Evolutionary conservation across 2,888 invertebrate species (phyloP), one percentile per base, ranked within the genome.

Genomic region (Cataglyphis livida): DNA sequence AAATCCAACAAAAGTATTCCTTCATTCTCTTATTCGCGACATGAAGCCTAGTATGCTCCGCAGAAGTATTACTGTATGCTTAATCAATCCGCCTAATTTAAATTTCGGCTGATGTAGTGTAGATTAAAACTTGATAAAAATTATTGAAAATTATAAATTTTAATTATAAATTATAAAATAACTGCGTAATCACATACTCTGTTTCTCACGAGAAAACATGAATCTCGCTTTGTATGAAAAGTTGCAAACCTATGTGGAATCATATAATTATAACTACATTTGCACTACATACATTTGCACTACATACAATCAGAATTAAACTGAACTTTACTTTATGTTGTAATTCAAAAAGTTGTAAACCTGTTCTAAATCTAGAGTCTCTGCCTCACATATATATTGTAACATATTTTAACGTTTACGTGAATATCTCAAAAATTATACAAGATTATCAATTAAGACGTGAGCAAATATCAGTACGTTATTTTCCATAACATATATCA

Each of bases 1-100:
- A 71, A 83, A 76, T 73, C 81, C 65, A 51, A 68, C 75, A 28
- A 54, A 85, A 83, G 66, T 75, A 75, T 85, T 83, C 54, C 74
- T 73, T 76, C 66, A 76, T 76, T 76, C 66, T 66, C 76, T 65
- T 28, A n/a, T 76, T 76, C 76, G 76, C 76, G 41, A 57, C 54
- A 65, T 66, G 54, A 57, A 65, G 54, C 18, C 54, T 15, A 32
- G 54, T 66, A 28, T 10, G 28, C 76, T 66, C 21, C 28, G 10
- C 18, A 18, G 3, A 41, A 57, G n/a, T 61, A 44, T 61, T 61
- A 61, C 57, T 41, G 64, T 51, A 75, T 64, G 66, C 66, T 41
- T 57, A 57, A 41, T 57, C 66, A 57, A 66, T 65, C 32, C 54
- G 57, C 15, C 41, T 15, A 38, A 66, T 41, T 76, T 76, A 54